phyloP scores from a whole-genome alignment of 2,113 vertebrate genomes.

The Cepphus grylle region DNA sequence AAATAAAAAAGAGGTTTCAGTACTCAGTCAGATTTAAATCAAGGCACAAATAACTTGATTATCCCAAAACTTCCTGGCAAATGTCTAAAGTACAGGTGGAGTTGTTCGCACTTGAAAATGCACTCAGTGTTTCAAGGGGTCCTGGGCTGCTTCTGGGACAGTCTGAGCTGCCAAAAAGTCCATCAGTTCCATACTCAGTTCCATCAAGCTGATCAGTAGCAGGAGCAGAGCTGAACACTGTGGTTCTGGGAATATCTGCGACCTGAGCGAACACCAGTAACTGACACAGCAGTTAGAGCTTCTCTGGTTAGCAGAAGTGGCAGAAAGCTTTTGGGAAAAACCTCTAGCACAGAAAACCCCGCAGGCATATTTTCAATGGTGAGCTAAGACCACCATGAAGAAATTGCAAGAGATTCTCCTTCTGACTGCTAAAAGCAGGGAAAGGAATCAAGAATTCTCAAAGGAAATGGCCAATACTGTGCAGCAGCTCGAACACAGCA shows the following conservation, averaged over 20 bases:
- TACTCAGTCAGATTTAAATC: background rate
- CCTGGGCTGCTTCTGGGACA: background rate
- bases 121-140: background rate
- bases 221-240: background rate
- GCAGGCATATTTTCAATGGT: background rate
- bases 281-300: background rate
- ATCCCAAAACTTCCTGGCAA: background rate
- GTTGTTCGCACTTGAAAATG: background rate
- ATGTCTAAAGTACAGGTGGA: background rate
- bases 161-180: background rate
- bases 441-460: background rate
- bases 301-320: background rate
- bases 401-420: background rate
- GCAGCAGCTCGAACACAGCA: background rate
- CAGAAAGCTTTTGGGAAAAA: background rate
- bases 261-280: background rate
- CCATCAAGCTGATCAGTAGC: background rate
- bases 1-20: background rate
- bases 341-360: background rate
- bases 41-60: background rate
- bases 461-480: background rate
- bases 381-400: background rate
- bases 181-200: background rate
- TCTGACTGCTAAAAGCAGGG: background rate
- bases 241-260: background rate